phyloP scores from a whole-genome alignment of 1,140 invertebrate genomes.

The Watersipora subatra region DNA sequence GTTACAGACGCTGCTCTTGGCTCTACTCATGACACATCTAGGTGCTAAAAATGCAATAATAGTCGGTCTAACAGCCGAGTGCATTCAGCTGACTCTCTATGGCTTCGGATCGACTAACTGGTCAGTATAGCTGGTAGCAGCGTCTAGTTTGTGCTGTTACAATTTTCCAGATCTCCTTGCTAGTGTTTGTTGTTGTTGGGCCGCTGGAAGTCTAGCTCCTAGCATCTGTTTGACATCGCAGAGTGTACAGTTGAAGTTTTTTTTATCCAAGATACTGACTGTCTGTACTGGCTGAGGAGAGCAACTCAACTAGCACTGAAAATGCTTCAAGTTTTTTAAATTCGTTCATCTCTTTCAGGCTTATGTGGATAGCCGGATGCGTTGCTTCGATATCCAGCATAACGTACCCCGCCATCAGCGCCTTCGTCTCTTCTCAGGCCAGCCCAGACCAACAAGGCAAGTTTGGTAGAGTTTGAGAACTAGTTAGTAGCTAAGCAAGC shows the following conservation, averaged over 20 bases:
- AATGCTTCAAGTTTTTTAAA: too few species aligned
- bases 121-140: conserved; percentile 49
- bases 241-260: too few species aligned
- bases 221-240: too few species aligned
- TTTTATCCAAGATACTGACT: too few species aligned
- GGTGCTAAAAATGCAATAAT: conserved; percentile 95
- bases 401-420: conserved; percentile 97
- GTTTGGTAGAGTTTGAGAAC: conserved; percentile 4
- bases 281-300: too few species aligned
- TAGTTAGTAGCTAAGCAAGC: too few species aligned
- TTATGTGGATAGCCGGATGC: conserved; percentile 97
- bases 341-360: conserved; percentile 62
- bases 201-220: too few species aligned
- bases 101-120: conserved; percentile 75
- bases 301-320: too few species aligned
- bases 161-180: too few species aligned
- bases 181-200: too few species aligned
- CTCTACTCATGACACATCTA: conserved; percentile 74
- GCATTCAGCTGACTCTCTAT: conserved; percentile 91
- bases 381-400: conserved; percentile 78
- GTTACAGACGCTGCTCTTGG: conserved; percentile 53
- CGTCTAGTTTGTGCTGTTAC: too few species aligned
- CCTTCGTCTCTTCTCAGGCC: conserved; percentile 93
- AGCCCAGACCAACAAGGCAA: conserved; percentile 85
- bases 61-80: conserved; percentile 86